Evolutionary conservation across 2,113 vertebrate species (phyloP).

Genomic region (Cyphomyrus discorhynchus): DNA sequence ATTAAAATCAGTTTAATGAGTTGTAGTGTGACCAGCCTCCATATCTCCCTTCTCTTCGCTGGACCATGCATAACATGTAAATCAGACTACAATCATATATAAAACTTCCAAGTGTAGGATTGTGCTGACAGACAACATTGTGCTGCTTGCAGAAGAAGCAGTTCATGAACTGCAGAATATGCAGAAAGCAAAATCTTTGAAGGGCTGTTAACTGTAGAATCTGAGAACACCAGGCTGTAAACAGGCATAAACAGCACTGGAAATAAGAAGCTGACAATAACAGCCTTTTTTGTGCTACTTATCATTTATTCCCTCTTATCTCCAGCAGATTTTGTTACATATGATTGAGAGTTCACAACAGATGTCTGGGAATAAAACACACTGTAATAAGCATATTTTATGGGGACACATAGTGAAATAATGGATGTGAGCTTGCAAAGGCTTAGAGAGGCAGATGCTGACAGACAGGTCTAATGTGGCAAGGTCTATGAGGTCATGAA

Average conservation of each 20-base stretch:
- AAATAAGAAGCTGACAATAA: not conserved
- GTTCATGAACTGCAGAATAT: not conserved
- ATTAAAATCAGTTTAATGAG: not conserved
- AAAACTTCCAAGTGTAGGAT: not conserved
- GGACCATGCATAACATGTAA: conserved; percentile 10
- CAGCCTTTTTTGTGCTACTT: not conserved
- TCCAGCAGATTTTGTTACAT: not conserved
- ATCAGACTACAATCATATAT: conserved; percentile 21
- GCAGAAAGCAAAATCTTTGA: not conserved
- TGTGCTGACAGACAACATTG: not conserved
- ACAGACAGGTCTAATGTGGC: not conserved
- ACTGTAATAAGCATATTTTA: not conserved
- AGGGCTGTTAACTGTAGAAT: not conserved
- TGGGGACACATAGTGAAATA: not conserved
- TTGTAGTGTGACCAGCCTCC: not conserved
- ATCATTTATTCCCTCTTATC: conserved; percentile 13
- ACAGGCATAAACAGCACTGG: not conserved
- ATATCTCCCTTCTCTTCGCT: not conserved
- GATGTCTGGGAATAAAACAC: not conserved
- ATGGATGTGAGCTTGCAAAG: not conserved
- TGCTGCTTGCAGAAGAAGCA: not conserved
- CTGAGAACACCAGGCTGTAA: not conserved
- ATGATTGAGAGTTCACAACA: not conserved
- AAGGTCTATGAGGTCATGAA: not conserved
- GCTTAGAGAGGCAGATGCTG: not conserved